Conservation (phyloP, 2,888 invertebrate species). For the Allacma fusca region DNA sequence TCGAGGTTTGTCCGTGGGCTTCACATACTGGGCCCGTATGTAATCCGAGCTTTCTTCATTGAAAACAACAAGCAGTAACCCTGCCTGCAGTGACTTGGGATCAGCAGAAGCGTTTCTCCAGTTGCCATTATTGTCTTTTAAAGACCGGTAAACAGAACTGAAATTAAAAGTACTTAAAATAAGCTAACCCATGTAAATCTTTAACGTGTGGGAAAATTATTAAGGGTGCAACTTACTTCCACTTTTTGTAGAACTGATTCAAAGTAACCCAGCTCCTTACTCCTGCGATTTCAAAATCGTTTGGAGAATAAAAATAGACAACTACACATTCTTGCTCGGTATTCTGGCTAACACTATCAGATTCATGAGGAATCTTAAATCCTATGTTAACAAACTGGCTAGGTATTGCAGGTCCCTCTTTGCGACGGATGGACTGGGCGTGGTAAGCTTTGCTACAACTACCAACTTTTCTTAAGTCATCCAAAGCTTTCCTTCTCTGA, state of each 20-base stretch:
- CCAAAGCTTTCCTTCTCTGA: neutral
- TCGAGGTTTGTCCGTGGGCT: neutral
- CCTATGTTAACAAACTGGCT: conserved; percentile 22
- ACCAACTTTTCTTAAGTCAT: neutral
- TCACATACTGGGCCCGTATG: conserved; percentile 18
- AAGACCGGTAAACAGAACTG: conserved; percentile 21
- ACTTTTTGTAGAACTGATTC: conserved; percentile 12
- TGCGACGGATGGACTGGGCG: neutral
- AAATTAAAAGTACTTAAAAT: neutral
- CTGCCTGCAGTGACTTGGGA: conserved; percentile 12
- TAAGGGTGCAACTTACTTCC: neutral
- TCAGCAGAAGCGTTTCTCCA: neutral
- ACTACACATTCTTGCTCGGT: conserved; percentile 16
- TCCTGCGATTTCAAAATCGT: conserved; percentile 34
- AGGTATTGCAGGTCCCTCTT: conserved; percentile 11
- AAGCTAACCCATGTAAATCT: too few species aligned
- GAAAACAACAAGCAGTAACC: conserved; percentile 30
- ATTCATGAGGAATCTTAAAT: conserved; percentile 9
- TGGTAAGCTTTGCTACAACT: neutral
- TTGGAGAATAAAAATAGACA: conserved; percentile 17
- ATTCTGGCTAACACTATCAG: neutral
- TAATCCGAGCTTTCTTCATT: conserved; percentile 20
- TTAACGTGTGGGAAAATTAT: too few species aligned
- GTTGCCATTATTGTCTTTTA: conserved; percentile 2
- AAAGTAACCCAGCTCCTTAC: neutral